Evolutionary conservation across 2,113 vertebrate genomes (phyloP), one percentile per base, ranked within the genome.

Genomic region (Festucalex cinctus): DNA sequence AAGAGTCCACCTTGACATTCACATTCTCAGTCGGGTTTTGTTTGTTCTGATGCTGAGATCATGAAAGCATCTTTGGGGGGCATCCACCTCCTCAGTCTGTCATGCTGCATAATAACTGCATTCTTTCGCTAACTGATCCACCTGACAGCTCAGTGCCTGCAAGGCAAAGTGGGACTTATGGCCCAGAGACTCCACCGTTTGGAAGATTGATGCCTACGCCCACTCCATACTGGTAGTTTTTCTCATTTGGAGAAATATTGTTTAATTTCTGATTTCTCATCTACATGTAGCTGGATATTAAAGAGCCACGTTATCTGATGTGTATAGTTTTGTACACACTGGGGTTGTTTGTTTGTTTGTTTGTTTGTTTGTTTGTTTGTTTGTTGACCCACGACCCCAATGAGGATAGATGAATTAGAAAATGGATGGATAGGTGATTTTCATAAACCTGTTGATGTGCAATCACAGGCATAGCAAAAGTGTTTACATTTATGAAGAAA

Each of bases 91-190:
- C 36, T 73, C 63, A 75, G 70, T 59, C 80, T 91, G 91, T 93
- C 92, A 88, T 77, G 46, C 73, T 76, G 56, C 43, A 81, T 92
- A 85, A 86, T 70, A 69, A 51, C 66, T 69, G 54, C 60, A 48
- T 69, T 60, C 67, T 82, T 84, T 85, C 77, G 72, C 80, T 68
- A 65, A 56, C 78, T 85, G 65, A 90, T 92, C 67, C 72, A 77
- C 79, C 80, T 91, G 92, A 93, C 91, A 91, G 90, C 69, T 90
- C 60, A 20, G 61, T 54, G 65, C 90, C 81, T 69, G 67, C 73
- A 17, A 32, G 88, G 84, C 76, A 36, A 7, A 70, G 19, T 43
- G 70, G 36, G 65, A 77, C 71, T 39, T 7, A 39, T 32, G 61
- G 57, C 63, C 78, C 26, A 39, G 51, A 71, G 68, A 32, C 61